A percentile compares a stretch with the other conserved stretches of the same genome.
phyloP scores from a whole-genome alignment of 2,888 invertebrate genomes.

The Thumatha senex region DNA sequence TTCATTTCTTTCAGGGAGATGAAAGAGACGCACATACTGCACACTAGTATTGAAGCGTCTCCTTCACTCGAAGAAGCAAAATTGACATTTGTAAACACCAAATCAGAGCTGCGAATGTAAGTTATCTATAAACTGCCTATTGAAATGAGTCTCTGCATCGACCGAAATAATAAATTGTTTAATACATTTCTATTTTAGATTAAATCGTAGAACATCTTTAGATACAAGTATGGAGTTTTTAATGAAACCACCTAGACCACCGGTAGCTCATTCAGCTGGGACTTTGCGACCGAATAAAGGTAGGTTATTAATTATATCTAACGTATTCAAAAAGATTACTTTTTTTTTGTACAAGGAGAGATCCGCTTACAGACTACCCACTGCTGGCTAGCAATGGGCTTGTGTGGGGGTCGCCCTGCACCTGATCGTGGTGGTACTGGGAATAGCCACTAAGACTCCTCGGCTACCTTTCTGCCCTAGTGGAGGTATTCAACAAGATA shows the following conservation, averaged over 20 bases:
- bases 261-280: conserved; percentile 72
- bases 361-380: too few relatives aligned
- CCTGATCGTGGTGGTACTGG: too few relatives aligned
- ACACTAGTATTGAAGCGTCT: conserved; percentile 47
- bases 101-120: conserved; percentile 56
- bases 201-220: conserved; percentile 65
- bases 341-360: too few relatives aligned
- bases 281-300: conserved; percentile 64
- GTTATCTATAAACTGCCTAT: background rate
- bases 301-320: conserved; percentile 9
- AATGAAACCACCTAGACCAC: conserved; percentile 53
- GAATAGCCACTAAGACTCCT: too few relatives aligned
- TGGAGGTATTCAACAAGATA: background rate
- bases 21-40: conserved; percentile 71
- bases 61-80: conserved; percentile 44
- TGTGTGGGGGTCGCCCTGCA: too few relatives aligned
- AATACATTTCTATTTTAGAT: conserved; percentile 41
- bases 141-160: background rate
- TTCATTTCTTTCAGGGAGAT: conserved; percentile 61
- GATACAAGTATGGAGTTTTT: conserved; percentile 62
- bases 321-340: background rate
- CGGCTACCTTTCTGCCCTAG: too few relatives aligned
- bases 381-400: too few relatives aligned
- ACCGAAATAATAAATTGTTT: too few relatives aligned
- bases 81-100: conserved; percentile 42